Conservation (phyloP, 2,113 vertebrate genomes). For the Pachyramphus minor region DNA sequence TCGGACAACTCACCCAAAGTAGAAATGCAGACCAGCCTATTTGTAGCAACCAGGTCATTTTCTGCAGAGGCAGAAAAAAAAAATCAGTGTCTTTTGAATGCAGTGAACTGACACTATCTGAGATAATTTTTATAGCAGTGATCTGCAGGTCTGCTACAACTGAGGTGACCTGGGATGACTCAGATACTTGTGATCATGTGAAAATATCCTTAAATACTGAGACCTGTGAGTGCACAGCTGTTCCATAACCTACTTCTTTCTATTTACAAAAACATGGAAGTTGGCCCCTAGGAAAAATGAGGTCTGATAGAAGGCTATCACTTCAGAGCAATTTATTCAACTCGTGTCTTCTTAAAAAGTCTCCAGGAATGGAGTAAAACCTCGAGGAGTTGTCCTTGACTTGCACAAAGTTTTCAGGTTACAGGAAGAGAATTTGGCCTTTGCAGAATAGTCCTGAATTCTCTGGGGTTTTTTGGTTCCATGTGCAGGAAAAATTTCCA, state of each 20-base stretch:
- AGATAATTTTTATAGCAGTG: background rate
- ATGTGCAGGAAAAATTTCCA: background rate
- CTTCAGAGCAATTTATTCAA: background rate
- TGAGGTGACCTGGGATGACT: background rate
- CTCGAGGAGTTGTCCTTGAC: background rate
- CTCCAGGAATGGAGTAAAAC: background rate
- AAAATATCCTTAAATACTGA: background rate
- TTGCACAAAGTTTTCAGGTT: background rate
- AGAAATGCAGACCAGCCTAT: background rate
- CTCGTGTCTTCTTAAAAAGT: background rate
- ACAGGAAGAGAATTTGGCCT: background rate
- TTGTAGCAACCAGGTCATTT: background rate
- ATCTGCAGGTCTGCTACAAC: background rate
- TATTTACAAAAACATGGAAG: background rate
- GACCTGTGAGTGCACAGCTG: background rate
- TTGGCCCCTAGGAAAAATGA: background rate
- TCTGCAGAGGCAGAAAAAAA: background rate
- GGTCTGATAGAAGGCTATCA: background rate
- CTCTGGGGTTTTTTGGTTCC: rapidly evolving
- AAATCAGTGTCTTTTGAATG: background rate
- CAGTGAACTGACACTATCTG: background rate
- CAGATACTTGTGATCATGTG: background rate
- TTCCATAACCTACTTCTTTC: background rate
- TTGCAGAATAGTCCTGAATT: background rate
- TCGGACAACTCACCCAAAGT: background rate